A percentile compares a stretch with the other conserved stretches of the same genome.
These are phyloP conservation scores for Limnephilus lunatus DNA, from an alignment of 2,888 invertebrate genomes.

Conservation along the genomic window DNA sequence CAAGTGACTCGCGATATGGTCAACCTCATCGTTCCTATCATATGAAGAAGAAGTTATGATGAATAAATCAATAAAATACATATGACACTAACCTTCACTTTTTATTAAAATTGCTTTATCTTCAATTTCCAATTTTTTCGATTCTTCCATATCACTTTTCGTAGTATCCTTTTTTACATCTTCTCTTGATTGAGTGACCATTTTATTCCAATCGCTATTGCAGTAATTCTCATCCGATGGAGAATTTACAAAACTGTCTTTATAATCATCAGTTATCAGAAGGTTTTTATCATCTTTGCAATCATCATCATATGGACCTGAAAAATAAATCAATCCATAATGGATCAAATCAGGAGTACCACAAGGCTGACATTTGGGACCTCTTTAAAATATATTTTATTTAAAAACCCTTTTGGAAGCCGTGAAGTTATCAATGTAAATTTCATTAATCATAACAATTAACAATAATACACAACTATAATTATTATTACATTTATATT, in stretches of 20 bases:
- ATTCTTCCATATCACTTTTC: background rate
- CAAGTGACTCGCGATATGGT: too few relatives aligned
- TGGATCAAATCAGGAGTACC: background rate
- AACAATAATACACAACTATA: background rate
- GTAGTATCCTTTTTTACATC: background rate
- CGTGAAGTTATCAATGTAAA: background rate
- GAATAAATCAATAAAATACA: background rate
- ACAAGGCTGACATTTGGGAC: background rate
- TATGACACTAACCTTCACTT: background rate
- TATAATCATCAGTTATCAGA: background rate
- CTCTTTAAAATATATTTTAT: background rate
- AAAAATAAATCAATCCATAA: background rate
- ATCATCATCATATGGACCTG: background rate
- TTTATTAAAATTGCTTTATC: background rate
- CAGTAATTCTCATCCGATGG: background rate
- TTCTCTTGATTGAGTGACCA: slow-evolving; percentile 6
- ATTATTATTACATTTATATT: background rate
- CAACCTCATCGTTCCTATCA: background rate
- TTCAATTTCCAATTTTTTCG: background rate
- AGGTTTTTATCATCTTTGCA: background rate
- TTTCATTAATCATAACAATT: background rate
- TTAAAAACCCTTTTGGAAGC: background rate
- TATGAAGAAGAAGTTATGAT: background rate
- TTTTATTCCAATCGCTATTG: slow-evolving; percentile 25
- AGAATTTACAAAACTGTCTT: background rate